Conservation (phyloP, 2,888 invertebrate genomes). For the Eupithecia inturbata region DNA sequence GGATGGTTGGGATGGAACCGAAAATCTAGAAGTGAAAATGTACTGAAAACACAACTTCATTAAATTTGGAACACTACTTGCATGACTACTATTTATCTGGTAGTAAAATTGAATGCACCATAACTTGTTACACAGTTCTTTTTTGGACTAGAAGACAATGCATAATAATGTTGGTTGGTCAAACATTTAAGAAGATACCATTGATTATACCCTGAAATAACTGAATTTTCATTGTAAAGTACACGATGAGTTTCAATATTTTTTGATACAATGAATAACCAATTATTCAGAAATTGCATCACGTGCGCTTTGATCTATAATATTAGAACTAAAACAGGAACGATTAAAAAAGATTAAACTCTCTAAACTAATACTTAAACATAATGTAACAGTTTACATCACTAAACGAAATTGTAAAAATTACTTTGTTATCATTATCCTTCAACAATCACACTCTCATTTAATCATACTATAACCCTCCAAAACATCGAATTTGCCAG, state of each 20-base stretch:
- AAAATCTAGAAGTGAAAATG: too few species aligned
- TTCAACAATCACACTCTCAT: slow-evolving; percentile 26
- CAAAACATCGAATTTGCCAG: slow-evolving; percentile 17
- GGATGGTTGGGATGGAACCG: background rate
- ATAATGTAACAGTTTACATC: slow-evolving; percentile 54
- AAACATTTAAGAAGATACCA: background rate
- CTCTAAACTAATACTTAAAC: slow-evolving; percentile 55
- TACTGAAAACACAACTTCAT: too few species aligned
- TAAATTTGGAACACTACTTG: background rate
- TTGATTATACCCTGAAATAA: background rate
- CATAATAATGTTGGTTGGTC: background rate
- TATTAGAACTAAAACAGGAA: slow-evolving; percentile 69
- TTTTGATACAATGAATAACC: slow-evolving; percentile 12
- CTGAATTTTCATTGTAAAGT: background rate
- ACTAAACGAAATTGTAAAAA: slow-evolving; percentile 40
- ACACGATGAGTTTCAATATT: background rate
- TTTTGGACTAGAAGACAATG: background rate
- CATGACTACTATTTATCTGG: background rate
- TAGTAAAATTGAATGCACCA: background rate
- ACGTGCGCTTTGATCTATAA: slow-evolving; percentile 29
- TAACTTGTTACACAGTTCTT: background rate
- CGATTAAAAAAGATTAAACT: slow-evolving; percentile 56
- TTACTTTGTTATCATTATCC: slow-evolving; percentile 29
- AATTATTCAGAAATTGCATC: slow-evolving; percentile 20
- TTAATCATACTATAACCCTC: slow-evolving; percentile 7